phyloP scores from a whole-genome alignment of 2,888 invertebrate genomes.

The Ariolimax columbianus region DNA sequence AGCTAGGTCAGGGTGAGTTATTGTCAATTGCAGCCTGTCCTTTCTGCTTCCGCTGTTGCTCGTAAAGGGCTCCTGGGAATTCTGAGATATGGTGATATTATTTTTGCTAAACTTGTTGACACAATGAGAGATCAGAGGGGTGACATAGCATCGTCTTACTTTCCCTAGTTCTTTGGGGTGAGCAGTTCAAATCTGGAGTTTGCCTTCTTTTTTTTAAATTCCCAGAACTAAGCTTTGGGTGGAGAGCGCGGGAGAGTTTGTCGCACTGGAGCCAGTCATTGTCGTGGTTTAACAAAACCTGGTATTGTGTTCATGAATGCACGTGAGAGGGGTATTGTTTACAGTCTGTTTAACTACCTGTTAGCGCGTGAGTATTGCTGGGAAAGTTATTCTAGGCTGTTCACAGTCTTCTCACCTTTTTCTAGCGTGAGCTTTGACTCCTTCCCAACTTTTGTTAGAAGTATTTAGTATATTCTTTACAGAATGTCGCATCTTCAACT shows the following conservation, averaged over 20 bases:
- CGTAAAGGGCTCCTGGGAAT: too few relatives aligned
- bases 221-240: neutral
- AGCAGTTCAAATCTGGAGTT: neutral
- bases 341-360: too few relatives aligned
- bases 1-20: neutral
- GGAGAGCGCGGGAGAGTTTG: neutral
- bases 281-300: neutral
- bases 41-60: neutral
- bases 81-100: too few relatives aligned
- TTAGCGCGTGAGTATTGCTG: too few relatives aligned
- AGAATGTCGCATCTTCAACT: too few relatives aligned
- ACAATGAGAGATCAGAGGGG: neutral
- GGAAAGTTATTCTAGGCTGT: too few relatives aligned
- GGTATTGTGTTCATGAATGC: neutral
- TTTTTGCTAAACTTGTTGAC: neutral
- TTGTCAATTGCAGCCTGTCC: neutral
- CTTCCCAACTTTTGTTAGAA: too few relatives aligned
- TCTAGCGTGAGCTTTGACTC: too few relatives aligned
- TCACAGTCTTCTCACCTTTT: too few relatives aligned
- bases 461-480: too few relatives aligned
- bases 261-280: neutral
- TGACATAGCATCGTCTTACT: neutral
- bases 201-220: neutral
- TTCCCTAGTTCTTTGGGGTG: neutral
- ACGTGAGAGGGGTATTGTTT: neutral